A percentile compares a stretch with the other conserved stretches of the same genome.
Conservation (phyloP, 2,113 vertebrate genomes). For the Onychostruthus taczanowskii region DNA sequence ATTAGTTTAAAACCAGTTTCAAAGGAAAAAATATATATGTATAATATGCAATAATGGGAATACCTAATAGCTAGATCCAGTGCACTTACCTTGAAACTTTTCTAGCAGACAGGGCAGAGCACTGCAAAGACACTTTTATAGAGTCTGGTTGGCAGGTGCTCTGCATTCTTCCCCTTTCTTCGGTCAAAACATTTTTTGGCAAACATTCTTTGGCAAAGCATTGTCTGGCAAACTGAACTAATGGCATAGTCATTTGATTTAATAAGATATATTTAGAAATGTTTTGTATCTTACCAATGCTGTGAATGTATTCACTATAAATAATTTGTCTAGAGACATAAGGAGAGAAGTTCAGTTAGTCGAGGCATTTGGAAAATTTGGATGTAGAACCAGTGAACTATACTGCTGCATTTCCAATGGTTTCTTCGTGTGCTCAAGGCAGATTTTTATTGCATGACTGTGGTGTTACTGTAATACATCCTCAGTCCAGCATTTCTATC, state of each 20-base stretch:
- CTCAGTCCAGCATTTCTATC: background rate
- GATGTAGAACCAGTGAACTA: background rate
- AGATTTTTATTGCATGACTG: background rate
- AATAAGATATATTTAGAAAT: conserved; percentile 78
- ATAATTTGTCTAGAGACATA: conserved; percentile 67
- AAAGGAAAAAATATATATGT: background rate
- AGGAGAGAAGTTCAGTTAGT: conserved; percentile 23
- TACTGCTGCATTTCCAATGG: background rate
- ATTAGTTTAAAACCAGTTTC: background rate
- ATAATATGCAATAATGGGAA: background rate
- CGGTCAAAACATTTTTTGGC: conserved; percentile 61
- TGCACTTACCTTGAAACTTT: conserved; percentile 71
- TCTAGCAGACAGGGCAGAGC: conserved; percentile 55
- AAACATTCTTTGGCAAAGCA: conserved; percentile 72
- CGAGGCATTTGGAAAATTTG: conserved; percentile 34
- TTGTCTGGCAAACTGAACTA: conserved; percentile 73
- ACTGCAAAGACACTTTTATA: conserved; percentile 73
- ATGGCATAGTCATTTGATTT: conserved; percentile 68
- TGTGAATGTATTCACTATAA: conserved; percentile 76
- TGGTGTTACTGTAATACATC: background rate
- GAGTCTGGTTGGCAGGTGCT: conserved; percentile 68
- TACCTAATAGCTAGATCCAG: background rate
- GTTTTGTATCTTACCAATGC: conserved; percentile 71
- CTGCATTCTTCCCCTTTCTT: conserved; percentile 70
- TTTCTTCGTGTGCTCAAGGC: background rate